Conservation (phyloP, 2,888 invertebrate genomes). For the Portevinia maculata region DNA sequence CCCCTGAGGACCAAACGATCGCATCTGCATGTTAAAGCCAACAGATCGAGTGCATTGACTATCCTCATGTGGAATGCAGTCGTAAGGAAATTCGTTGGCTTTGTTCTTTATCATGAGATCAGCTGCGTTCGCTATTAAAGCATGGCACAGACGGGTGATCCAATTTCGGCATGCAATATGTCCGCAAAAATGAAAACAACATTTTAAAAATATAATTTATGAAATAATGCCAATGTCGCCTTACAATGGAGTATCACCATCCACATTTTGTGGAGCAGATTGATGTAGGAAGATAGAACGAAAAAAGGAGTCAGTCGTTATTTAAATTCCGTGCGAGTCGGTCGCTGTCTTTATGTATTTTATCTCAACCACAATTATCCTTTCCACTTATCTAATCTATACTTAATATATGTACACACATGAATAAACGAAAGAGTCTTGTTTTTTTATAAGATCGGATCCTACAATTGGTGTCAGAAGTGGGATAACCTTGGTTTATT, state of each 20-base stretch:
- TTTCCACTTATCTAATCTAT: too few species aligned
- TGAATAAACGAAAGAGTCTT: too few species aligned
- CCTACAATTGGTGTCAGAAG: too few species aligned
- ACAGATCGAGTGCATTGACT: constrained; percentile 86
- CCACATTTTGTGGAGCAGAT: constrained; percentile 90
- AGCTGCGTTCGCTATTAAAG: constrained; percentile 82
- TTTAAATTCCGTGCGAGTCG: too few species aligned
- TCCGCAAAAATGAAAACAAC: constrained; percentile 74
- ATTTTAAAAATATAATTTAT: neutral
- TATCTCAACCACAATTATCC: too few species aligned
- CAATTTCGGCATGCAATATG: constrained; percentile 82
- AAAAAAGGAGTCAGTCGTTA: too few species aligned
- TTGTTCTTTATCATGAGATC: constrained; percentile 87
- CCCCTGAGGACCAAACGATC: constrained; percentile 80
- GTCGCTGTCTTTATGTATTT: too few species aligned
- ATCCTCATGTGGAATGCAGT: constrained; percentile 87
- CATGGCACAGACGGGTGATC: constrained; percentile 80
- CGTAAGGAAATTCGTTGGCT: constrained; percentile 89
- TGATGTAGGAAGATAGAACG: too few species aligned
- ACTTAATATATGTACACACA: too few species aligned
- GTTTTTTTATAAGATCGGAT: too few species aligned
- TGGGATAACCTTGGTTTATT: too few species aligned
- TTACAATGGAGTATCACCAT: constrained; percentile 94
- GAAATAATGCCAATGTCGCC: constrained; percentile 76
- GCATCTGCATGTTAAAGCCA: constrained; percentile 89